Evolutionary conservation across 1,140 invertebrate genomes (phyloP).

Genomic region (Plutomurus gul): DNA sequence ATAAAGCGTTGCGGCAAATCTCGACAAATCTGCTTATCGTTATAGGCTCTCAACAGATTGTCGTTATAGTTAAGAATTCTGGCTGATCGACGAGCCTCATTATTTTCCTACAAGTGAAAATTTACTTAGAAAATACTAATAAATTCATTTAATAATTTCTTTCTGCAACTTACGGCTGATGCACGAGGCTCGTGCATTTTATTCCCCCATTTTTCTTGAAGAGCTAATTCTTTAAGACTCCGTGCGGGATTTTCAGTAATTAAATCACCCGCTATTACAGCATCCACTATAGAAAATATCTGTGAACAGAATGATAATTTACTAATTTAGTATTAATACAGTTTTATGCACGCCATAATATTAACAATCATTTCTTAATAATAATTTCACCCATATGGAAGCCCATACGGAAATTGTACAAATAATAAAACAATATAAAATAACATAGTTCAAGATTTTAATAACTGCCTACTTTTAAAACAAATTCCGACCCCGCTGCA

Average conservation of each 20-base stretch:
- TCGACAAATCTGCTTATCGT: conserved; percentile 1
- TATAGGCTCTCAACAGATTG: neutral
- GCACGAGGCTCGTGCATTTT: conserved; percentile 74
- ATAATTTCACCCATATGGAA: no score
- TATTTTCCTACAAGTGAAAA: conserved; percentile 59
- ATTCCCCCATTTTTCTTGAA: conserved; percentile 67
- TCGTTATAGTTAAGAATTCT: neutral
- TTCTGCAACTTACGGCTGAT: neutral
- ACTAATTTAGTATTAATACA: no score
- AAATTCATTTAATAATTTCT: neutral
- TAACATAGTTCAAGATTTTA: neutral
- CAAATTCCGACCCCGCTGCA: neutral
- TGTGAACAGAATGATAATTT: conserved; percentile 57
- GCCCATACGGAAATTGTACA: no score
- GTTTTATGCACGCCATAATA: no score
- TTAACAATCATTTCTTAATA: no score
- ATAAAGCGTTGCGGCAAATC: neutral
- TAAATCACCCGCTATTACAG: conserved; percentile 69
- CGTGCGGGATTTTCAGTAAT: conserved; percentile 55
- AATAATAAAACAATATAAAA: conserved; percentile 10
- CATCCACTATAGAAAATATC: conserved; percentile 79
- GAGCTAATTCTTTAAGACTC: conserved; percentile 66
- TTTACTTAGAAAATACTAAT: no score
- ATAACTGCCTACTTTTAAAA: neutral
- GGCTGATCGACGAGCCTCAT: conserved; percentile 57